Conservation (phyloP, 2,113 vertebrate species). For the Phrynocephalus versicolor region DNA sequence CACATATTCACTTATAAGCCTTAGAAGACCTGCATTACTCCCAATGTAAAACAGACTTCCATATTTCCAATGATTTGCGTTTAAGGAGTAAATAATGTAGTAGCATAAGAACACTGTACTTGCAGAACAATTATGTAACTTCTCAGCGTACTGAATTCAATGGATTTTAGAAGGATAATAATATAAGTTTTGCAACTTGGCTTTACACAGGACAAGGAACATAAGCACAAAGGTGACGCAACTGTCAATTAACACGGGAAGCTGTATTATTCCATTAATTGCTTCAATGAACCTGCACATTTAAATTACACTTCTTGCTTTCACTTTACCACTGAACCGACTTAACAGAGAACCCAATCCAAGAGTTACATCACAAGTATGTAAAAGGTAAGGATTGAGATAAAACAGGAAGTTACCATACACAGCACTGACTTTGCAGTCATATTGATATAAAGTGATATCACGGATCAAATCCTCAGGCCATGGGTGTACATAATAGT, state of each 20-base stretch:
- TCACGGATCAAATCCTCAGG: not conserved
- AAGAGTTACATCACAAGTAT: not conserved
- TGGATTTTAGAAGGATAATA: not conserved
- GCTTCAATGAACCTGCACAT: not conserved
- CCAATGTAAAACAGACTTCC: not conserved
- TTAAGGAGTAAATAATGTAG: not conserved
- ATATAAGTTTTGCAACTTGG: not conserved
- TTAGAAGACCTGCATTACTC: not conserved
- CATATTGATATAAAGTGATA: not conserved
- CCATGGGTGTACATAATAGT: not conserved
- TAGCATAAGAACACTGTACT: not conserved
- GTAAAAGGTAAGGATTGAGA: not conserved
- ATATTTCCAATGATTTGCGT: not conserved
- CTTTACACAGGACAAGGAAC: not conserved
- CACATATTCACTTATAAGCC: not conserved
- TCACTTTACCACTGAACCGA: not conserved
- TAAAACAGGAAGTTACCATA: slow-evolving; percentile 4
- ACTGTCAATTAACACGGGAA: not conserved
- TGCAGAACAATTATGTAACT: not conserved
- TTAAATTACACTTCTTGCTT: slow-evolving; percentile 2
- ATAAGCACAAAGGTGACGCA: not conserved
- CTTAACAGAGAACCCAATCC: not conserved
- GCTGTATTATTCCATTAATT: not conserved
- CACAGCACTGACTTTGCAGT: not conserved
- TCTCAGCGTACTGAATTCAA: not conserved